Percentiles rank a stretch among this genome's conserved stretches.
phyloP scores from a whole-genome alignment of 2,888 invertebrate genomes.

The Chrysina gloriosa region DNA sequence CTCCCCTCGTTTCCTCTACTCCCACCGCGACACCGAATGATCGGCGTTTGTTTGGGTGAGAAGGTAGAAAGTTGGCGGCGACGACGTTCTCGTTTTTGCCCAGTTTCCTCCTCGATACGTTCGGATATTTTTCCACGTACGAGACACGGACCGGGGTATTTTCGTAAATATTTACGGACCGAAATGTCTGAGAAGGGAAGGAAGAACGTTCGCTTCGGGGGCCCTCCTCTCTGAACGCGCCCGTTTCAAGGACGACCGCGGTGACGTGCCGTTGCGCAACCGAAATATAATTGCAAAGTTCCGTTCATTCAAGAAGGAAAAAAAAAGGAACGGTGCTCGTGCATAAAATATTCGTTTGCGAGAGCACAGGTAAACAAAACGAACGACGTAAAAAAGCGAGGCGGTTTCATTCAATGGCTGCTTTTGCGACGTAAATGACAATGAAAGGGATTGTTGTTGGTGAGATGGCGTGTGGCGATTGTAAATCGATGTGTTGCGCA shows the following conservation, averaged over 20 bases:
- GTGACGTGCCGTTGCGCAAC: too few species aligned
- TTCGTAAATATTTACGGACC: too few species aligned
- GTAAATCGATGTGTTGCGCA: too few species aligned
- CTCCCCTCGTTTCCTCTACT: background rate
- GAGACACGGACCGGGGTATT: too few species aligned
- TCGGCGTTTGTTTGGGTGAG: constrained; percentile 27
- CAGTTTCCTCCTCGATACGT: too few species aligned
- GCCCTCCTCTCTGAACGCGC: background rate
- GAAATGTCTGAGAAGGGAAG: too few species aligned
- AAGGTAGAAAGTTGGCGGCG: constrained; percentile 19
- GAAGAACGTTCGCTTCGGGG: too few species aligned
- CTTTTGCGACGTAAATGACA: too few species aligned
- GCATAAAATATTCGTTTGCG: background rate
- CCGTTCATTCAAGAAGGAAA: constrained; percentile 4
- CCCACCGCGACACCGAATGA: background rate
- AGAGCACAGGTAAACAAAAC: background rate
- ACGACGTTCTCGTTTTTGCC: background rate
- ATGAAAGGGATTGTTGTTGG: too few species aligned
- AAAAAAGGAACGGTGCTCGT: background rate
- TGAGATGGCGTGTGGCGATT: too few species aligned
- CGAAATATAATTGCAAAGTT: constrained; percentile 13
- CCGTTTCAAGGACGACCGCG: background rate
- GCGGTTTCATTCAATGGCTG: background rate
- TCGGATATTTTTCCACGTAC: too few species aligned
- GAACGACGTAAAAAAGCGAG: background rate